Base-by-base conservation (phyloP, 2,797 vertebrate genomes). In the Crax fasciolata region DNA sequence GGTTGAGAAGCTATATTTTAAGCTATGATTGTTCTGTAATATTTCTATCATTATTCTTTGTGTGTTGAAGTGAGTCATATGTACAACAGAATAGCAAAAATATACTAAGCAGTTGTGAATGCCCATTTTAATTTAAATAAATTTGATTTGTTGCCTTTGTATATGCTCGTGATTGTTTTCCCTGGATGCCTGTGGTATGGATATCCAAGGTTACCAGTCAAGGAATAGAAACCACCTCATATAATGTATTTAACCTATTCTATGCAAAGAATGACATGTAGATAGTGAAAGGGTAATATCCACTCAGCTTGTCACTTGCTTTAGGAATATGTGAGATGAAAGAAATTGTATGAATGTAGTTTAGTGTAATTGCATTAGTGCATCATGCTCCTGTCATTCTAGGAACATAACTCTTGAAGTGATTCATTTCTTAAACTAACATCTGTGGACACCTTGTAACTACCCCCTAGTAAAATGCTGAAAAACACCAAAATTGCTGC, bases 281-380 rank as follows among this genome's bases (percentile, higher is more conserved):
- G 83, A 41, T 19, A 39, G 62, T 38, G 76, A 52, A 81, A 92
- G 59, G 21, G n/a, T 66, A 73, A 72, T 88, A 81, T 52, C 91
- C 30, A 52, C 86, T 87, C 82, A 78, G 20, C 18, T 92, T 77
- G 77, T 41, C 73, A 46, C 82, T 91, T 82, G 61, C 75, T 89
- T 93, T 84, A 72, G 44, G 68, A 89, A 74, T 66, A 23, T 13
- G 20, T 39, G 52, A 89, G 61, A 51, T 77, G 61, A 78, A 94
- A 89, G 58, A 46, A 87, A 32, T 54, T 25, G 27, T 54, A 28
- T 24, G 43, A 52, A 75, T 94, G 48, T 75, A 49, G 66, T 81
- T 78, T 62, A 59, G 24, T 88, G 76, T 75, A 59, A 66, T 30
- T 76, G 15, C 35, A 81, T 87, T 76, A 93, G 88, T 81, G 82